Evolutionary conservation across 2,888 invertebrate species (phyloP), one percentile per base, ranked within the genome.

Genomic region (Diarsia dahlii): DNA sequence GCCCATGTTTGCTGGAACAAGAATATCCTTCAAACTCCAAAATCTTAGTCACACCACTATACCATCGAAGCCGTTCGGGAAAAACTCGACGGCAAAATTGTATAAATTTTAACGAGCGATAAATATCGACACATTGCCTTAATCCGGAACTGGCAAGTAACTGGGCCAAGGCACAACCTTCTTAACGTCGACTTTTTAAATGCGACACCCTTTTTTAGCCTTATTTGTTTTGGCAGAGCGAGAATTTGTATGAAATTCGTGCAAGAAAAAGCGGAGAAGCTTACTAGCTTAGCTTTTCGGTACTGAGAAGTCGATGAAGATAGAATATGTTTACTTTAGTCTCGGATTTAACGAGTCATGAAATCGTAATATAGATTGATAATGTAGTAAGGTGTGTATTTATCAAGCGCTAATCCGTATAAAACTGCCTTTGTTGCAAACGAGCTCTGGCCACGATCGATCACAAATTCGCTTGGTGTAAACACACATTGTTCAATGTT

Each of bases 31-130:
- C 12, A 10, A 20, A 28, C 20, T 0, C 13, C 3, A 67, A 9
- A 81, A 75, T 46, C 52, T 46, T 70, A n/a, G 84, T 69, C 62
- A 80, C 76, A 46, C 9, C 34, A 76, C 46, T 64, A 63, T 20
- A 46, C 39, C 13, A n/a, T n/a, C 58, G 56, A 62, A 45, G 64
- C 75, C 63, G 52, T 67, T 79, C n/a, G 54, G 34, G 69, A 76
- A 85, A 84, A 80, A 78, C 28, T 75, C 78, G 71, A 75, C 74
- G 67, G 68, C 68, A 70, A 75, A 85, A 80, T 86, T 82, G 85
- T 86, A 87, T 90, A 90, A 89, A 90, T 89, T 90, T 89, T 89
- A 90, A 91, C 89, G 89, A 90, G 88, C 82, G 62, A 89, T 90
- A 90, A 91, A 91, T 91, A 90, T 89, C 86, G 85, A 83, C 80